A percentile compares a stretch with the other conserved stretches of the same genome.
Evolutionary conservation across 1,140 invertebrate genomes (phyloP).

Genomic region (Eubasilissa regina): DNA sequence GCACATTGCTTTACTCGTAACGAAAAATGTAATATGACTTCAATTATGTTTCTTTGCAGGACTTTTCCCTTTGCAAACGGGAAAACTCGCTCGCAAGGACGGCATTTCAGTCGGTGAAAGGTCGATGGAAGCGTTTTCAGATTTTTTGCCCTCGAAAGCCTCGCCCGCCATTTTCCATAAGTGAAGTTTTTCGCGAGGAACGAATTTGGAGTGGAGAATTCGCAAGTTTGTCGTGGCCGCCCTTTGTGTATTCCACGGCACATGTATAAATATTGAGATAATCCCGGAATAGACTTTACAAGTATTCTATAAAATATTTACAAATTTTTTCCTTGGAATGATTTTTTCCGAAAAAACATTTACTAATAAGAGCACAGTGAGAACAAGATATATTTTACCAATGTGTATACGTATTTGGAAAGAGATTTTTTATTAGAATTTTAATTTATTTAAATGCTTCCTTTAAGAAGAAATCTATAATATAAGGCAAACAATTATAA

Average conservation of each 20-base stretch:
- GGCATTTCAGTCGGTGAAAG: constrained; percentile 48
- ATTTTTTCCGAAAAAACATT: neutral
- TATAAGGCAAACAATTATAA: no score
- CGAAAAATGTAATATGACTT: constrained; percentile 43
- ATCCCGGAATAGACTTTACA: constrained; percentile 41
- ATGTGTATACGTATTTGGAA: no score
- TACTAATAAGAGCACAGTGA: no score
- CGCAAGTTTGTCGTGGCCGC: constrained; percentile 46
- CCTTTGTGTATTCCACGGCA: constrained; percentile 38
- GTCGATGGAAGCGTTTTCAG: constrained; percentile 50
- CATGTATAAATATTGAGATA: constrained; percentile 47
- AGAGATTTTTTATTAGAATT: no score
- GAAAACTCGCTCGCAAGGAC: constrained; percentile 19
- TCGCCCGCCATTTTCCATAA: constrained; percentile 43
- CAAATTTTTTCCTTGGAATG: constrained; percentile 7
- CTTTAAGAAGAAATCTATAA: no score
- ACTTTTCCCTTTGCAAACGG: constrained; percentile 40
- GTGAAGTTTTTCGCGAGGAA: constrained; percentile 47
- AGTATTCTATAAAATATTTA: neutral
- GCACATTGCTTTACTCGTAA: constrained; percentile 29
- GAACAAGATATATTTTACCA: no score
- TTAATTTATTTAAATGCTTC: no score
- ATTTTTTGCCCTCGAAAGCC: constrained; percentile 37
- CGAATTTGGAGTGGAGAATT: constrained; percentile 42
- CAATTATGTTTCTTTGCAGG: constrained; percentile 44